phyloP scores from a whole-genome alignment of 2,113 vertebrate genomes.

The Larimichthys polyactis region DNA sequence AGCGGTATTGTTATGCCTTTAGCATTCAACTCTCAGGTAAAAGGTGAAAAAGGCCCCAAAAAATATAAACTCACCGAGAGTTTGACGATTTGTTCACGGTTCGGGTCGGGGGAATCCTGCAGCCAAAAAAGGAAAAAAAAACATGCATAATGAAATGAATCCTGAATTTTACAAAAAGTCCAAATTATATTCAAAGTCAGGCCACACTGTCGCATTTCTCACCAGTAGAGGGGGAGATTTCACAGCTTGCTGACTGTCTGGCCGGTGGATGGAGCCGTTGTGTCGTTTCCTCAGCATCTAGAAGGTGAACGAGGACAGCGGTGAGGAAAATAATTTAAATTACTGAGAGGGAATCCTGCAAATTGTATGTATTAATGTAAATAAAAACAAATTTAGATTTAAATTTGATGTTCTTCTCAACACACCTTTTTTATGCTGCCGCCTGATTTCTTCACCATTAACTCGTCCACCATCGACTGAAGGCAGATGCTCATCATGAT shows the following conservation, averaged over 20 bases:
- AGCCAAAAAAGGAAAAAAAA: not conserved
- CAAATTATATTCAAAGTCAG: not conserved
- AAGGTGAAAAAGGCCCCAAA: too few species aligned
- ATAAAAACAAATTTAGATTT: too few species aligned
- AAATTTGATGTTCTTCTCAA: not conserved
- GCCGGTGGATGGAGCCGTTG: slow-evolving; percentile 88
- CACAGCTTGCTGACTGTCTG: slow-evolving; percentile 95
- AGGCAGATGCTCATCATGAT: slow-evolving; percentile 99
- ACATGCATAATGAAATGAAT: not conserved
- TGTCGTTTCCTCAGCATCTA: slow-evolving; percentile 92
- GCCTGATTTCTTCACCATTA: slow-evolving; percentile 99
- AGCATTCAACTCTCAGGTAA: too few species aligned
- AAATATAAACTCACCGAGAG: slow-evolving; percentile 90
- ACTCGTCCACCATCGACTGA: slow-evolving; percentile 98
- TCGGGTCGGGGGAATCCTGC: slow-evolving; percentile 94
- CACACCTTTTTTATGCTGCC: slow-evolving; percentile 95
- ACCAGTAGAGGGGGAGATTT: slow-evolving; percentile 97
- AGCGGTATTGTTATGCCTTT: not conserved
- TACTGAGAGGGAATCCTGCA: too few species aligned
- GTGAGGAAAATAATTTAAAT: not conserved
- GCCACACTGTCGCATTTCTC: slow-evolving; percentile 55
- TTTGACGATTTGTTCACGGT: slow-evolving; percentile 92
- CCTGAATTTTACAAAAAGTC: not conserved
- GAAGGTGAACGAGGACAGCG: slow-evolving; percentile 3
- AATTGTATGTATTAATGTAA: not conserved